Base-by-base conservation (phyloP, 2,113 vertebrate species). In the Lanius collurio region DNA sequence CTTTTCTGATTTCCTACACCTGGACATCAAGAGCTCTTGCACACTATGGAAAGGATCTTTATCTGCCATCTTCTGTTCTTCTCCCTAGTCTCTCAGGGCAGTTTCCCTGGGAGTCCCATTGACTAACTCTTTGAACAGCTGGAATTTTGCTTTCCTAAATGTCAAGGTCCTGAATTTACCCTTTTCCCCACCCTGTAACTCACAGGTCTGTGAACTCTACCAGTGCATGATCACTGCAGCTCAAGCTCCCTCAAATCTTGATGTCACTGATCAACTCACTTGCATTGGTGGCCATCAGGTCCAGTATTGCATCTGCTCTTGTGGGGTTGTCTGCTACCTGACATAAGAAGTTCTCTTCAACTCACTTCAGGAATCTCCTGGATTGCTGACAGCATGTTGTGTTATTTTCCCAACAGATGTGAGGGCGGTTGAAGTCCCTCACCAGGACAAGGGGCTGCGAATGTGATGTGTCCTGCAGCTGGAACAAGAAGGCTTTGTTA, bases 401-500 rank as follows among this genome's bases (percentile, higher is more conserved):
- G 17, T 27, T 42, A 23, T 64, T 81, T 65, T 37, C 7, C 50
- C 15, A 37, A 50, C 35, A 80, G 11, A n/a, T 47, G 5, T 63
- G 11, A 17, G 41, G 41, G 56, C 42, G 31, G 14, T 37, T 57
- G 15, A 73, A 80, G 30, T 49, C 11, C 26, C 17, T 26, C 31
- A 56, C 14, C 14, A 42, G 26, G 35, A 42, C 4, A 31, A 71
- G 27, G 42, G 26, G 9, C 24, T 42, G 21, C 0, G 0, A 49
- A 55, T 35, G 31, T 35, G 11, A 35, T 31, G 17, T 2, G 7
- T 71, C 13, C 42, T 35, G 30, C 35, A 73, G 15, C 37, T 50
- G 50, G 42, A 81, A 15, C 15, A 65, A 37, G 31, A 65, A 57
- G 12, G 4, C 9, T 17, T 35, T 31, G 3, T 49, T 47, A 33